A percentile compares a stretch with the other conserved stretches of the same genome.
Conservation (phyloP, 2,888 invertebrate species). For the Parasteatoda lunata region DNA sequence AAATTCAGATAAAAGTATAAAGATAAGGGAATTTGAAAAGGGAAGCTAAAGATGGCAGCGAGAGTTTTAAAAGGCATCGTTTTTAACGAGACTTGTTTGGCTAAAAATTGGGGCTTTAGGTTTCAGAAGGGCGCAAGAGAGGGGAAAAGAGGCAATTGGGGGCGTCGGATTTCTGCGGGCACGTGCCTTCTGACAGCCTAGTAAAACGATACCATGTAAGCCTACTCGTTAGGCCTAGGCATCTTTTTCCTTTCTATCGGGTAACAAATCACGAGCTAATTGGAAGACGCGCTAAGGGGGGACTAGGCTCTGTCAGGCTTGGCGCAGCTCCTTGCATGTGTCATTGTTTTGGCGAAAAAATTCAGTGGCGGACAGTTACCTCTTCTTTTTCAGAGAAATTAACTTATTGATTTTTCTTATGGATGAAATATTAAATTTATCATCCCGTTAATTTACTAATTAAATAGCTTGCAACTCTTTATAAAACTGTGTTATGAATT, state of each 20-base stretch:
- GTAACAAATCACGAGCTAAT: conserved; percentile 68
- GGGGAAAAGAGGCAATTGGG: conserved; percentile 26
- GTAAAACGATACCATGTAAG: conserved; percentile 57
- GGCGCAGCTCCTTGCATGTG: conserved; percentile 3
- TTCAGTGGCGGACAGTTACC: too few relatives aligned
- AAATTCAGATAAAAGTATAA: conserved; percentile 21
- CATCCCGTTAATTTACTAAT: too few relatives aligned
- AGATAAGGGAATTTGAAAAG: conserved; percentile 21
- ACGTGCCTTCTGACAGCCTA: conserved; percentile 54
- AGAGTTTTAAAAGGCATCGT: conserved; percentile 65
- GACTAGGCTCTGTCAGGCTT: background rate
- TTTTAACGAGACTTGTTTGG: conserved; percentile 68
- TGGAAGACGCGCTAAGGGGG: conserved; percentile 30
- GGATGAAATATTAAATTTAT: too few relatives aligned
- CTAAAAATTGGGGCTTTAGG: conserved; percentile 59
- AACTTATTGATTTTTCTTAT: too few relatives aligned
- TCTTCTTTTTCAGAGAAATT: too few relatives aligned
- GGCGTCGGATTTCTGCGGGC: conserved; percentile 60
- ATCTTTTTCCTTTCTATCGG: conserved; percentile 48
- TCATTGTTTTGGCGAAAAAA: too few relatives aligned
- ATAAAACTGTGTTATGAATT: too few relatives aligned
- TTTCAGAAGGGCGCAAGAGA: conserved; percentile 36
- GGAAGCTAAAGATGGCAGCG: conserved; percentile 29
- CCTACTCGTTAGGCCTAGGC: conserved; percentile 59
- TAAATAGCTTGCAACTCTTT: too few relatives aligned